Conservation (phyloP, 2,888 invertebrate species). For the Lasioglossum oenotherae region DNA sequence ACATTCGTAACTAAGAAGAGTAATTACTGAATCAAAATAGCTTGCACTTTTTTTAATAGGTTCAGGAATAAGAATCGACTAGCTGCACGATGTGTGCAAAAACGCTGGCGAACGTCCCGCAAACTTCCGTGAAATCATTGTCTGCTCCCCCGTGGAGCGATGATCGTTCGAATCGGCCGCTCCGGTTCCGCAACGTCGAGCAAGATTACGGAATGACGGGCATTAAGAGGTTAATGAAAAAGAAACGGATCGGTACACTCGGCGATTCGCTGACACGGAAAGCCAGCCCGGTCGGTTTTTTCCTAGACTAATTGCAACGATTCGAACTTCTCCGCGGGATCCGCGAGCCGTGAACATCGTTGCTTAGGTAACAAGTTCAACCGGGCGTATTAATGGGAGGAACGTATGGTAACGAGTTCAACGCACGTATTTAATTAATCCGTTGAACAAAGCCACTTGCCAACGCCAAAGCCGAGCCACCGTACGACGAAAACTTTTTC, state of each 20-base stretch:
- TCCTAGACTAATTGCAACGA: constrained; percentile 41
- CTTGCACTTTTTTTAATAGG: no score
- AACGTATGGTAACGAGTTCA: constrained; percentile 60
- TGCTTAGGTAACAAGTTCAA: constrained; percentile 64
- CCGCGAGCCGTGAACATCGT: constrained; percentile 55
- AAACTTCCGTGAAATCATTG: background rate
- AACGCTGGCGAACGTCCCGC: background rate
- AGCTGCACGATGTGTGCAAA: background rate
- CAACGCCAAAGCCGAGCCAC: constrained; percentile 20
- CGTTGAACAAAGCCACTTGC: constrained; percentile 57
- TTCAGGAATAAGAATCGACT: no score
- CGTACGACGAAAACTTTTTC: constrained; percentile 41
- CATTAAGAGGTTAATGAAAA: background rate
- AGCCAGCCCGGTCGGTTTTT: constrained; percentile 32
- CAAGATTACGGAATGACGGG: background rate
- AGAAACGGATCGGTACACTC: background rate
- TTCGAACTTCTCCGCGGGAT: constrained; percentile 42
- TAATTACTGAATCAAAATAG: no score
- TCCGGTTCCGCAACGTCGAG: background rate
- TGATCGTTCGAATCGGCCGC: background rate
- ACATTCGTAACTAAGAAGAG: no score
- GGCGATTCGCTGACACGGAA: constrained; percentile 22
- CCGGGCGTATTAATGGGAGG: constrained; percentile 65
- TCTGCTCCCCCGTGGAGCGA: background rate
- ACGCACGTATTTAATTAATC: constrained; percentile 68